phyloP scores from a whole-genome alignment of 2,888 invertebrate genomes.

The Nomada goodeniana region DNA sequence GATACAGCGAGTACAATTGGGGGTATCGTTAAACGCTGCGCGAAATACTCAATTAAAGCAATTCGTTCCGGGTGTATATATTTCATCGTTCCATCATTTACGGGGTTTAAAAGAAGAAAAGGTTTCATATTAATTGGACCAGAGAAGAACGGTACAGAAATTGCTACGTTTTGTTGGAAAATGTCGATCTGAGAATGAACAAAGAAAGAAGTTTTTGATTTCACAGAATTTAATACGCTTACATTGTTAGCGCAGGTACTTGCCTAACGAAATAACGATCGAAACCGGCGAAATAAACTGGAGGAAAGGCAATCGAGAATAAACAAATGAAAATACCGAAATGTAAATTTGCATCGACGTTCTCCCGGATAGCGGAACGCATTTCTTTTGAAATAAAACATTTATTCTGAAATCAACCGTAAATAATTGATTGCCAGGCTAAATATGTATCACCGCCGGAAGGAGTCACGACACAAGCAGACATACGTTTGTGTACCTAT shows the following conservation, averaged over 20 bases:
- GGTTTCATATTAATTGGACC: not conserved
- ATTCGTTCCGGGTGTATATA: not conserved
- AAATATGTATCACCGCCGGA: not conserved
- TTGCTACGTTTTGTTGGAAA: not conserved
- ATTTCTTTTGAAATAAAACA: not conserved
- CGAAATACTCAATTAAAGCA: constrained; percentile 21
- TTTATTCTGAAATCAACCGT: not conserved
- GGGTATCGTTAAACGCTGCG: not conserved
- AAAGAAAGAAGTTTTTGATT: not conserved
- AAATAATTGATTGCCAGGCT: not conserved
- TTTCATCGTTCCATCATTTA: not conserved
- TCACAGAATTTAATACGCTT: not conserved
- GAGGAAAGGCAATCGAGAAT: not conserved
- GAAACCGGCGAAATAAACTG: not conserved
- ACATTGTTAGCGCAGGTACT: not conserved
- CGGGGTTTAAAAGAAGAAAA: not conserved
- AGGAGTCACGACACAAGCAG: not conserved
- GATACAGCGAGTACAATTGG: not conserved
- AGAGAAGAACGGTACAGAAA: constrained; percentile 10
- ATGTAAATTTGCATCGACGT: not conserved
- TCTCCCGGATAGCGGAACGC: not conserved
- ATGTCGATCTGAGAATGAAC: not conserved
- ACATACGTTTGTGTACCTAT: not conserved
- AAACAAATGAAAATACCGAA: not conserved
- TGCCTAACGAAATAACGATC: not conserved